These are phyloP conservation scores for Amorpha juglandis DNA, from an alignment of 2,888 invertebrate species.

Conservation along the genomic window DNA sequence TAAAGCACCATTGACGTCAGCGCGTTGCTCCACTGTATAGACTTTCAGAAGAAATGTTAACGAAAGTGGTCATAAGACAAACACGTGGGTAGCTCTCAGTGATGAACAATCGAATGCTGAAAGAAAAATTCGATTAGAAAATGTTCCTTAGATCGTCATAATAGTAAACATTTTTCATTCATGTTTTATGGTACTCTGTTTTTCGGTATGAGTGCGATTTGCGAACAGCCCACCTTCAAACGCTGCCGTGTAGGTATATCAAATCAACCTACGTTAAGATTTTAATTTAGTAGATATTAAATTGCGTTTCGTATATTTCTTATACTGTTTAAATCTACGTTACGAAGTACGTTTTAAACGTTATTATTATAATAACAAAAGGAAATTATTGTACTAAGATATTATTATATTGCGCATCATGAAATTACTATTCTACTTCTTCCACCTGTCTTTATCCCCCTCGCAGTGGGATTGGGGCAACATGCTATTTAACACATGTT, in stretches of 20 bases:
- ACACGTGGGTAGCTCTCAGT: conserved; percentile 45
- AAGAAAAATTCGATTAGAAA: conserved; percentile 27
- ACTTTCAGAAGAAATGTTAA: conserved; percentile 55
- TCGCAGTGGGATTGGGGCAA: too few species aligned
- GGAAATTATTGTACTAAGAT: too few species aligned
- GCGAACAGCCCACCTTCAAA: not conserved
- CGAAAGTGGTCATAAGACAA: conserved; percentile 55
- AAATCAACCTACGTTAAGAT: conserved; percentile 1
- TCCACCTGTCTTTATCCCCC: too few species aligned
- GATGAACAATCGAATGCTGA: conserved; percentile 38
- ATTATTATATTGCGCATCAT: too few species aligned
- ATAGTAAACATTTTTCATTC: conserved; percentile 25
- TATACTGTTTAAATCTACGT: too few species aligned
- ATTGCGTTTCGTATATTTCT: not conserved
- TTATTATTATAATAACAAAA: too few species aligned
- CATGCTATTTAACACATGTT: too few species aligned
- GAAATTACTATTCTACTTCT: too few species aligned
- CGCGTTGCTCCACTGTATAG: conserved; percentile 58
- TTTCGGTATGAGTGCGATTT: conserved; percentile 1
- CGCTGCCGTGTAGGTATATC: conserved; percentile 8
- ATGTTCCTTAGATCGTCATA: conserved; percentile 9
- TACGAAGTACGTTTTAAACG: too few species aligned
- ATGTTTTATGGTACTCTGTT: not conserved
- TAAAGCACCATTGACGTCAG: conserved; percentile 80
- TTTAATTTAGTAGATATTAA: not conserved